phyloP scores from a whole-genome alignment of 2,113 vertebrate genomes.

The Solea senegalensis region DNA sequence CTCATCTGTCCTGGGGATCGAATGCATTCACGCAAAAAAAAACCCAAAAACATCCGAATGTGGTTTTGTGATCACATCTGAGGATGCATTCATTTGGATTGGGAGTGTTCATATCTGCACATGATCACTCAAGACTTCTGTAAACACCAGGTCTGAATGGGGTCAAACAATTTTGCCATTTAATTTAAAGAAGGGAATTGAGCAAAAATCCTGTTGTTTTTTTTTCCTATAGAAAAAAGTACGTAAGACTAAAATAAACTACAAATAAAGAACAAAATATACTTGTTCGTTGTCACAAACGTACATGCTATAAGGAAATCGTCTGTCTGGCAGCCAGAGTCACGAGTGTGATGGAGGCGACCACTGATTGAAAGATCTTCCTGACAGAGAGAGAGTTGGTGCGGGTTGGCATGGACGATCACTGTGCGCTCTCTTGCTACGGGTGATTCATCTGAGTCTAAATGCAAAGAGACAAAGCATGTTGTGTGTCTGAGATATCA shows the following conservation, averaged over 20 bases:
- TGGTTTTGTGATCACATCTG: too few relatives aligned
- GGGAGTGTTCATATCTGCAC: too few relatives aligned
- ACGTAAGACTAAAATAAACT: conserved; percentile 29
- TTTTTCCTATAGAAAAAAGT: background rate
- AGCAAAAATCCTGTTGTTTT: background rate
- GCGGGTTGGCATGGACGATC: conserved; percentile 91
- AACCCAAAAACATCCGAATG: too few relatives aligned
- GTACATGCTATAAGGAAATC: conserved; percentile 90
- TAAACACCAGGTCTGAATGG: too few relatives aligned
- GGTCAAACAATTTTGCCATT: conserved; percentile 1
- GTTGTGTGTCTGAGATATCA: conserved; percentile 41
- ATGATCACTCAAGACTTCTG: too few relatives aligned
- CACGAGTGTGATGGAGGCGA: conserved; percentile 88
- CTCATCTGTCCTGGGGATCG: too few relatives aligned
- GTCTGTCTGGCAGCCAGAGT: conserved; percentile 98
- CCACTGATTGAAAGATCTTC: conserved; percentile 86
- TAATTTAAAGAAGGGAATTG: background rate
- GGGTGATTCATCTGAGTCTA: conserved; percentile 97
- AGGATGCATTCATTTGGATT: too few relatives aligned
- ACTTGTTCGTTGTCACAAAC: conserved; percentile 53
- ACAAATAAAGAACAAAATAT: conserved; percentile 20
- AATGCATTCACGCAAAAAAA: too few relatives aligned
- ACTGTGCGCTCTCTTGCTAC: conserved; percentile 96
- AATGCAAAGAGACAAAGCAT: conserved; percentile 63
- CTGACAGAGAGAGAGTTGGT: conserved; percentile 84